Evolutionary conservation across 2,113 vertebrate species (phyloP).

Genomic region (Muntiacus muntjak): DNA sequence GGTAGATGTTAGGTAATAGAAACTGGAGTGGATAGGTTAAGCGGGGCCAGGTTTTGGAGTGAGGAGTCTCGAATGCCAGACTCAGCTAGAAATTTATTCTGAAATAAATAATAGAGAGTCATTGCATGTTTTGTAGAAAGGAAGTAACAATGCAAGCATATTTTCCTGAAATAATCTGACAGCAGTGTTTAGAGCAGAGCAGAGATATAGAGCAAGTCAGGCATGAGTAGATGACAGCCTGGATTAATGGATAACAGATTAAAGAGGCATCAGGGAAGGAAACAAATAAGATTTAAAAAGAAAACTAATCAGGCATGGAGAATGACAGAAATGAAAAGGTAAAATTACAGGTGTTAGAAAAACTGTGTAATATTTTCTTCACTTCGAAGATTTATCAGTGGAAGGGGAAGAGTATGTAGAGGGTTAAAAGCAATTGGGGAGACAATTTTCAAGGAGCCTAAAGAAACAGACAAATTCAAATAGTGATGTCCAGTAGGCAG

Average conservation of each 20-base stretch:
- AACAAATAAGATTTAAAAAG: neutral
- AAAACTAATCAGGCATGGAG: neutral
- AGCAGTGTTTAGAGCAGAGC: neutral
- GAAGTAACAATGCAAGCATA: neutral
- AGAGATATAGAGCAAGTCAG: neutral
- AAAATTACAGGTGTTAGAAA: neutral
- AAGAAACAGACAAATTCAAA: neutral
- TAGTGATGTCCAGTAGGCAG: neutral
- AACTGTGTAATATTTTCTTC: neutral
- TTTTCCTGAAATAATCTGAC: neutral
- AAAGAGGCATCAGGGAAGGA: neutral
- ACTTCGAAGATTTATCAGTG: neutral
- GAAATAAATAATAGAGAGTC: neutral
- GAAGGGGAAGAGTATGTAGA: neutral
- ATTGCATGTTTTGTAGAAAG: neutral
- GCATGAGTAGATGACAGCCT: neutral
- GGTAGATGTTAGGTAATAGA: neutral
- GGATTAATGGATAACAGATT: neutral
- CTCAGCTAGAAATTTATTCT: neutral
- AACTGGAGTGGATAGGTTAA: neutral
- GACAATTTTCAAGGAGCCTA: neutral
- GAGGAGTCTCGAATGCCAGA: neutral
- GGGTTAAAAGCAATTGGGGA: neutral
- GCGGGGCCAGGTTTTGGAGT: neutral
- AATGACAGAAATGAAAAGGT: neutral